Conservation (phyloP, 2,797 vertebrate species). For the Propithecus deckenii region DNA sequence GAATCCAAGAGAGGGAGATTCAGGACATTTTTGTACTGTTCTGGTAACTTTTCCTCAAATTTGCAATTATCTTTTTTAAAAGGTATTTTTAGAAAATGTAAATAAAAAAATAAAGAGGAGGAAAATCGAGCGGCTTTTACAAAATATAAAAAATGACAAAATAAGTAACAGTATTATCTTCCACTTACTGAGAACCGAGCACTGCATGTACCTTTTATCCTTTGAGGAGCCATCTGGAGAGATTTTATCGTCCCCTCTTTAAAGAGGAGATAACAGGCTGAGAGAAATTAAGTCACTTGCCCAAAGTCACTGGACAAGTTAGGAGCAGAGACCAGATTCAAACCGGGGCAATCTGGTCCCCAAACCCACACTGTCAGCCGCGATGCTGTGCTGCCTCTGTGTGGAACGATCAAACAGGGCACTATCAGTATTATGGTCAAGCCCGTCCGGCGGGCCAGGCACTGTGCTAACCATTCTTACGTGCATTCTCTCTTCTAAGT, state of each 20-base stretch:
- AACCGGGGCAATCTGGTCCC: no score
- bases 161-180: not conserved
- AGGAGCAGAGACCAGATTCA: not conserved
- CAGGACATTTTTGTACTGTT: not conserved
- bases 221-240: not conserved
- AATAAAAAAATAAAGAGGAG: not conserved
- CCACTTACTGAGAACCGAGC: not conserved
- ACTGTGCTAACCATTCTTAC: not conserved
- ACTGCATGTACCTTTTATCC: not conserved
- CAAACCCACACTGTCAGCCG: not conserved
- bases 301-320: not conserved
- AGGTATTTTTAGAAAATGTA: not conserved
- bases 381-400: no score
- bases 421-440: no score
- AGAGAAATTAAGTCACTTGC: not conserved
- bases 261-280: not conserved
- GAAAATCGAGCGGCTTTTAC: not conserved
- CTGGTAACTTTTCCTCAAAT: not conserved
- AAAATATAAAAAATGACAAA: not conserved
- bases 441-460: not conserved
- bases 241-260: not conserved
- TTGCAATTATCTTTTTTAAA: not conserved
- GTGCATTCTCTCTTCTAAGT: not conserved
- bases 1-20: not conserved
- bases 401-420: not conserved